Evolutionary conservation across 2,113 vertebrate species (phyloP).

Genomic region (Cyphomyrus plagiostoma): DNA sequence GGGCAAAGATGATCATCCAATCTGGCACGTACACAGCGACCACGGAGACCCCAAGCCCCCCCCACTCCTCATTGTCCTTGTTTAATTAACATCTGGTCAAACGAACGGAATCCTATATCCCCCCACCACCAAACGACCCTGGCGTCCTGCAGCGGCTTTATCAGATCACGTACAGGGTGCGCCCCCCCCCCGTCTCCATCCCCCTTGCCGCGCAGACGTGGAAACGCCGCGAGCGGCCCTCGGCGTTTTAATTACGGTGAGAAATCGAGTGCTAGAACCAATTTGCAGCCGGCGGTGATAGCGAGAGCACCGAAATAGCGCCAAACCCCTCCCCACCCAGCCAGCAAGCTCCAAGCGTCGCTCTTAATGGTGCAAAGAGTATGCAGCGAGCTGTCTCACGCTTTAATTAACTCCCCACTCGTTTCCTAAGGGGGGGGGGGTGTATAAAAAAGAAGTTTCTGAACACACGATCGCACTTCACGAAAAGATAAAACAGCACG

Average conservation of each 20-base stretch:
- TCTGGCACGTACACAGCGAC: conserved; percentile 27
- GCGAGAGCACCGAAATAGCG: conserved; percentile 39
- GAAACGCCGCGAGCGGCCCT: conserved; percentile 28
- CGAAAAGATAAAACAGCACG: background rate
- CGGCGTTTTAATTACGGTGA: conserved; percentile 58
- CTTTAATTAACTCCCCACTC: conserved; percentile 47
- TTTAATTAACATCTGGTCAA: conserved; percentile 31
- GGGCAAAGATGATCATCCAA: background rate
- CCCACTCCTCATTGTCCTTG: conserved; percentile 7
- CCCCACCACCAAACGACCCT: background rate
- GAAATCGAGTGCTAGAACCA: conserved; percentile 64
- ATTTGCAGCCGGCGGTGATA: conserved; percentile 55
- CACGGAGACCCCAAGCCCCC: background rate
- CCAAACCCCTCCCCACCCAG: conserved; percentile 25
- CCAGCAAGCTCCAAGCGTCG: conserved; percentile 27
- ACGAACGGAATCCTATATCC: conserved; percentile 19
- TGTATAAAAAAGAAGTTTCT: background rate
- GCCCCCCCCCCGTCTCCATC: conserved; percentile 10
- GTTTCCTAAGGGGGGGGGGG: conserved; percentile 22
- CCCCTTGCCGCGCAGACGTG: conserved; percentile 41
- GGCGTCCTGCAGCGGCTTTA: background rate
- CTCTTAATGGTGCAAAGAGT: conserved; percentile 45
- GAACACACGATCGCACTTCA: background rate
- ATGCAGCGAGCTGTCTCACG: conserved; percentile 48
- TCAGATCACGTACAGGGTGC: background rate